Conservation (phyloP, 1,140 invertebrate species). For the Andricus grossulariae region DNA sequence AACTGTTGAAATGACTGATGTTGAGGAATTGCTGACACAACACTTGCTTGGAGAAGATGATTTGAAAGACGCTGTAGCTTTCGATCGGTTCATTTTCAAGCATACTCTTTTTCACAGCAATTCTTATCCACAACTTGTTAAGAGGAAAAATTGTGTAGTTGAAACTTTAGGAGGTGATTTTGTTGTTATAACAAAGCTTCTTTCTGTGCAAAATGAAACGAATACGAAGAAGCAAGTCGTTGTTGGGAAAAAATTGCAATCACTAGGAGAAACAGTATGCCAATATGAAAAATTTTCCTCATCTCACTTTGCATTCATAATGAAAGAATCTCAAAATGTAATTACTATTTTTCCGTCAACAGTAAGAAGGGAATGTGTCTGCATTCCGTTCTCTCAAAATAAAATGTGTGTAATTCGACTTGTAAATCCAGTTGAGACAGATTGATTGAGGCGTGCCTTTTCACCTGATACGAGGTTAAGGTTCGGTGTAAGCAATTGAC, state of each 20-base stretch:
- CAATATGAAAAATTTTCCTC: background rate
- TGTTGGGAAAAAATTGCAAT: background rate
- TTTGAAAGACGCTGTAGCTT: background rate
- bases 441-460: too few species aligned
- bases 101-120: background rate
- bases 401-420: background rate
- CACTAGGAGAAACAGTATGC: background rate
- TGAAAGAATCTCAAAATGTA: background rate
- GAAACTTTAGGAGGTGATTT: background rate
- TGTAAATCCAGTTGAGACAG: background rate
- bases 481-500: too few species aligned
- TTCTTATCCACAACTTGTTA: background rate
- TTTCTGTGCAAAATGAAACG: background rate
- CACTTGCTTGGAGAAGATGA: background rate
- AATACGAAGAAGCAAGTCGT: background rate
- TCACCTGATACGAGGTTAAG: too few species aligned
- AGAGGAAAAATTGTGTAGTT: background rate
- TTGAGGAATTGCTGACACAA: constrained; percentile 36
- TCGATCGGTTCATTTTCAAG: background rate
- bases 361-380: background rate
- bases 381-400: background rate
- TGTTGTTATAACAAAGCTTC: background rate
- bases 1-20: constrained; percentile 11
- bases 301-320: background rate
- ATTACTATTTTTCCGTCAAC: background rate